Evolutionary conservation across 2,797 vertebrate species (phyloP).

Genomic region (Mionectes olivaceus): DNA sequence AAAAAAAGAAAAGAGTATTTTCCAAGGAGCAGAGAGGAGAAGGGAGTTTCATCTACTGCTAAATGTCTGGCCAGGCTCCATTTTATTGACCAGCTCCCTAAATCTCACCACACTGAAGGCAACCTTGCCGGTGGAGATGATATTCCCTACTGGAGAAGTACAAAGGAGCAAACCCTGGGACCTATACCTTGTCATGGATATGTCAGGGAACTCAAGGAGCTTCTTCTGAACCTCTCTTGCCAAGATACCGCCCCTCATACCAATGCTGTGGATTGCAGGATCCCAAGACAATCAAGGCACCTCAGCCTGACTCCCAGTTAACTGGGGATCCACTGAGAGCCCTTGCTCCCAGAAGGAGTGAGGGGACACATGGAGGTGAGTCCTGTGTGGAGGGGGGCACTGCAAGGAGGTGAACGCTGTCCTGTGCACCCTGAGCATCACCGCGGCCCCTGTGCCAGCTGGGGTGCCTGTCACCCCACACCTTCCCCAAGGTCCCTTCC

Average conservation of each 20-base stretch:
- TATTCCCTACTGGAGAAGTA: background rate
- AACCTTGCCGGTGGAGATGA: background rate
- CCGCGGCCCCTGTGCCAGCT: background rate
- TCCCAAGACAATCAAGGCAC: background rate
- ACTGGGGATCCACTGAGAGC: background rate
- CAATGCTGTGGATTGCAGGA: background rate
- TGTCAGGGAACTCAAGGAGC: background rate
- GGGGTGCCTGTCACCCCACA: background rate
- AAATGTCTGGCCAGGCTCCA: background rate
- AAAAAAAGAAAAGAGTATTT: background rate
- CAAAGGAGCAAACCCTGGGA: background rate
- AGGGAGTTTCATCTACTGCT: background rate
- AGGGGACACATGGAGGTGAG: background rate
- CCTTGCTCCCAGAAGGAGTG: background rate
- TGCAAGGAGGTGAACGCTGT: background rate
- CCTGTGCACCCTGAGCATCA: background rate
- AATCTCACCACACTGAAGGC: background rate
- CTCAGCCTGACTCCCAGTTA: background rate
- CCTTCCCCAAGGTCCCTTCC: background rate
- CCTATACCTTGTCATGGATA: rapidly evolving
- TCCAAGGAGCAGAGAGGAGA: background rate
- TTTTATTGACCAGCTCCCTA: background rate
- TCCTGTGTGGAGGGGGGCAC: background rate
- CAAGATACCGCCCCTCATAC: background rate
- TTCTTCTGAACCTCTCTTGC: background rate